Conservation (phyloP, 2,113 vertebrate genomes). For the Cheilinus undulatus region DNA sequence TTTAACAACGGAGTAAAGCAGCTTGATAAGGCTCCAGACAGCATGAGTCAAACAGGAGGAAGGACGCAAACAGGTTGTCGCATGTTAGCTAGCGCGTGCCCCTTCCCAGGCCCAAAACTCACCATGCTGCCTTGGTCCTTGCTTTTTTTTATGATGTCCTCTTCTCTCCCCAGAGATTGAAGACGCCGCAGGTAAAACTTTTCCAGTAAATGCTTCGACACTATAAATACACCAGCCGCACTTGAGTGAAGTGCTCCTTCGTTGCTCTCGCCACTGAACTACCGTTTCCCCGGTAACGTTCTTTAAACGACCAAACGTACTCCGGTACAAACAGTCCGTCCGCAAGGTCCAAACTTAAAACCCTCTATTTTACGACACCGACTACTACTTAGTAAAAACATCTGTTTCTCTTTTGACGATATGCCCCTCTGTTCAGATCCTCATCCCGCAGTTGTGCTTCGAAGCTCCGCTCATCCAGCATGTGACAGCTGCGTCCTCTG, state of each 20-base stretch:
- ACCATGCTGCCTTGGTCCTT: conserved; percentile 74
- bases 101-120: conserved; percentile 66
- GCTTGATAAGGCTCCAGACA: neutral
- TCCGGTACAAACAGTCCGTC: conserved; percentile 5
- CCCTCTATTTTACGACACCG: neutral
- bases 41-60: conserved; percentile 17
- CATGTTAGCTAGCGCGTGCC: conserved; percentile 56
- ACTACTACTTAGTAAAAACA: neutral
- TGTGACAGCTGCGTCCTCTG: conserved; percentile 70
- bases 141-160: conserved; percentile 15
- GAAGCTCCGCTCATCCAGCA: conserved; percentile 15
- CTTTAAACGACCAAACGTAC: conserved; percentile 13
- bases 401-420: neutral
- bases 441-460: conserved; percentile 3
- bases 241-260: neutral
- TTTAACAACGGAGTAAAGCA: neutral
- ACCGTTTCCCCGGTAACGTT: conserved; percentile 47
- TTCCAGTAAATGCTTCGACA: neutral
- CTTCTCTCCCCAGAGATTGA: neutral
- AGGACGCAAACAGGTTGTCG: conserved; percentile 72
- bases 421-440: neutral
- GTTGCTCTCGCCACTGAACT: conserved; percentile 18
- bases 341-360: neutral
- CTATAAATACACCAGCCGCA: conserved; percentile 16
- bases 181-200: neutral